Base-by-base conservation (phyloP, 2,888 invertebrate genomes). In the Orthonevra nobilis region DNA sequence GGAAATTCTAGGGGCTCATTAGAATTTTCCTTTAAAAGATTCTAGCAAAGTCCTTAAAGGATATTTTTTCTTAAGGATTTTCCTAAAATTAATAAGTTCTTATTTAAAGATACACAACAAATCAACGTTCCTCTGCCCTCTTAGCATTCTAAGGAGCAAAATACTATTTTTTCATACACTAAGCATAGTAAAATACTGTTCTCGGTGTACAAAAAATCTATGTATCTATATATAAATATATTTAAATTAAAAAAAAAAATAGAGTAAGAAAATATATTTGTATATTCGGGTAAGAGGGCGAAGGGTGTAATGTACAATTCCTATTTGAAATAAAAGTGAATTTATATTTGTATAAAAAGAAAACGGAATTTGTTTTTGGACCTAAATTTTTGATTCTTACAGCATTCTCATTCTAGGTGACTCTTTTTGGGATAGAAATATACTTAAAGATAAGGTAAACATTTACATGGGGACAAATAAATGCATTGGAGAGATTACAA, bases 291-390 rank as follows among this genome's bases (percentile, higher is more conserved):
- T 54, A 72, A 77, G 54, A 50, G 60, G 68, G 61, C 73, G 73
- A 72, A 77, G 36, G 48, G 48, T 79, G 73, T 79, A 79, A 73
- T 68, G 73, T 79, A 61, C 48, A 66, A 79, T 69, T 74, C 74
- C 74, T 81, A 81, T 69, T 81, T 74, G 74, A 74, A 81, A 74
- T 74, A 74, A 81, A 81, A 81, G 61, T 81, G 74, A 81, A 74
- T 81, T 81, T 81, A 81, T 81, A 81, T 81, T 81, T 81, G 81
- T 81, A 81, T 48, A 81, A 81, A 81, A 69, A 58, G 23, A 40
- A 52, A 23, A 9, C 20, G 3, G 5, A 2, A 5, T 9, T 7
- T 7, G 0, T 15, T 12, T 2, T n/a, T n/a, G n/a, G n/a, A n/a
- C n/a, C n/a, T n/a, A n/a, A n/a, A n/a, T n/a, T n/a, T n/a, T n/a